These are phyloP conservation scores for Tichodroma muraria DNA, from an alignment of 2,113 vertebrate genomes.

Conservation along the genomic window DNA sequence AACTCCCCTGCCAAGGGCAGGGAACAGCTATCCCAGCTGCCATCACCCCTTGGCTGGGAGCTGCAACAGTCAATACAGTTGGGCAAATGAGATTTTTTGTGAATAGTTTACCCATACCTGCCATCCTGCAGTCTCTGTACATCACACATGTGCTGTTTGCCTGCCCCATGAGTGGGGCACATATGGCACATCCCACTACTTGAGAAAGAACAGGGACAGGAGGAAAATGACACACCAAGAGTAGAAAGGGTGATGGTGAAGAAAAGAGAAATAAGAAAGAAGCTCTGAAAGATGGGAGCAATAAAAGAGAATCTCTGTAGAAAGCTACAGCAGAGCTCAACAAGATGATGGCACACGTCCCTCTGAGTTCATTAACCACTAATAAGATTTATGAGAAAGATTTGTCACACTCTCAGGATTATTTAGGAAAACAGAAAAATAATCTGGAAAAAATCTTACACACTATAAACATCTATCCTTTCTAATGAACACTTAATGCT, in stretches of 20 bases:
- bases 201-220: not conserved
- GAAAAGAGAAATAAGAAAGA: not conserved
- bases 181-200: not conserved
- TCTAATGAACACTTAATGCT: not conserved
- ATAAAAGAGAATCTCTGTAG: not conserved
- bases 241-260: not conserved
- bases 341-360: not conserved
- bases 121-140: not conserved
- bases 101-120: not conserved
- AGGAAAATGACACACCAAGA: not conserved
- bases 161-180: not conserved
- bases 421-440: not conserved
- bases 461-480: not conserved
- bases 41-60: not conserved
- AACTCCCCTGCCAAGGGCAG: not conserved
- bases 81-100: accelerated
- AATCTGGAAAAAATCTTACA: not conserved
- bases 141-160: not conserved
- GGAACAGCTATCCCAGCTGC: not conserved
- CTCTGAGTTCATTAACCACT: not conserved
- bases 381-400: not conserved
- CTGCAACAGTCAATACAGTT: not conserved
- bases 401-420: not conserved
- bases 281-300: not conserved
- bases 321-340: not conserved